Conservation (phyloP, 2,797 vertebrate genomes). For the Cuculus canorus region DNA sequence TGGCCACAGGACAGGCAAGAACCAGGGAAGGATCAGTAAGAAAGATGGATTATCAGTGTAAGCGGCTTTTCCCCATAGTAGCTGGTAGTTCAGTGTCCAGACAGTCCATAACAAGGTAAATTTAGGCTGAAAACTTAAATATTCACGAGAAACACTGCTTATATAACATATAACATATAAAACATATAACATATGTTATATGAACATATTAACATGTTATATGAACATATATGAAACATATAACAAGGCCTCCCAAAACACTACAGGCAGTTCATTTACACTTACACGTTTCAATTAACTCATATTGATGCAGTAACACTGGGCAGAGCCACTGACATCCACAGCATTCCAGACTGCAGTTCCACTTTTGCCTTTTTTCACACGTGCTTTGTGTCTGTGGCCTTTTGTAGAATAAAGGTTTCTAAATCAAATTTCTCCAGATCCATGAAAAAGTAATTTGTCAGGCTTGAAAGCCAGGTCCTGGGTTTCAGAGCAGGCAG, state of each 20-base stretch:
- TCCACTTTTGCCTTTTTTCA: background rate
- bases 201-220: too few species aligned
- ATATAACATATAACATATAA: too few species aligned
- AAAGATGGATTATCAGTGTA: background rate
- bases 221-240: too few species aligned
- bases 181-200: too few species aligned
- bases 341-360: background rate
- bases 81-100: background rate
- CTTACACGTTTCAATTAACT: conserved; percentile 25
- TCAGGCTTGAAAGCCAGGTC: background rate
- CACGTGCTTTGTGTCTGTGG: background rate
- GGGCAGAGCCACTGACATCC: background rate
- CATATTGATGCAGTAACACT: background rate
- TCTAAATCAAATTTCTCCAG: background rate
- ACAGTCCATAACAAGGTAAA: background rate
- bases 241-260: conserved; percentile 42
- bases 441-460: background rate
- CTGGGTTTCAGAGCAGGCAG: background rate
- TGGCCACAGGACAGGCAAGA: background rate
- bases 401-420: background rate
- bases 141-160: background rate
- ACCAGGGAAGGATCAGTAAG: background rate
- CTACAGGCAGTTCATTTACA: conserved; percentile 36
- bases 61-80: background rate
- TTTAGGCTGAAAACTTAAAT: background rate